Evolutionary conservation across 2,113 vertebrate genomes (phyloP).

Genomic region (Apistogramma diplotaenia): DNA sequence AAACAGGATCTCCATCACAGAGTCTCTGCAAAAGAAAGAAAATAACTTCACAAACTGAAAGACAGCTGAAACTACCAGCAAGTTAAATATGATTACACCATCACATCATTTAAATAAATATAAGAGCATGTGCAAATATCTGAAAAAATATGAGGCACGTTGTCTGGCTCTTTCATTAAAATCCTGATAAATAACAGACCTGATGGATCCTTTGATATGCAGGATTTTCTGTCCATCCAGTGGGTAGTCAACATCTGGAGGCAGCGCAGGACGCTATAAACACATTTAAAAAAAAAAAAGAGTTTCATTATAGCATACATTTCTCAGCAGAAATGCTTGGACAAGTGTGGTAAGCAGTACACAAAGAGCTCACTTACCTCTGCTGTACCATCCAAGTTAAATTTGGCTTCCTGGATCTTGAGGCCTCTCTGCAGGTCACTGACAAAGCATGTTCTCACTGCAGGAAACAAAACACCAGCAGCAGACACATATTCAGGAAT

Average conservation of each 20-base stretch:
- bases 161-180: accelerated
- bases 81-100: not conserved
- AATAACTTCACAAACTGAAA: not conserved
- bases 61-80: not conserved
- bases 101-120: accelerated
- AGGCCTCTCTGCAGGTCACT: slow-evolving; percentile 92
- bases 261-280: slow-evolving; percentile 85
- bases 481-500: not conserved
- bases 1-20: slow-evolving; percentile 93
- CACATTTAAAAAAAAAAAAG: not conserved
- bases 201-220: slow-evolving; percentile 90
- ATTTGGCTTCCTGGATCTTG: slow-evolving; percentile 94
- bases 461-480: not conserved
- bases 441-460: slow-evolving; percentile 95
- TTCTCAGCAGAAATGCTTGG: not conserved
- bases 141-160: accelerated
- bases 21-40: slow-evolving; percentile 80
- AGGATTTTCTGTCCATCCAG: slow-evolving; percentile 95
- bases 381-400: slow-evolving; percentile 88
- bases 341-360: not conserved
- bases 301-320: not conserved
- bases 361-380: slow-evolving; percentile 78
- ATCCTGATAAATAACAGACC: slow-evolving; percentile 78
- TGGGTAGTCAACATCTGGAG: slow-evolving; percentile 92
- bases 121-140: accelerated